Percentiles rank a stretch among this genome's conserved stretches.
phyloP scores from a whole-genome alignment of 2,113 vertebrate species.

The Plecotus auritus region DNA sequence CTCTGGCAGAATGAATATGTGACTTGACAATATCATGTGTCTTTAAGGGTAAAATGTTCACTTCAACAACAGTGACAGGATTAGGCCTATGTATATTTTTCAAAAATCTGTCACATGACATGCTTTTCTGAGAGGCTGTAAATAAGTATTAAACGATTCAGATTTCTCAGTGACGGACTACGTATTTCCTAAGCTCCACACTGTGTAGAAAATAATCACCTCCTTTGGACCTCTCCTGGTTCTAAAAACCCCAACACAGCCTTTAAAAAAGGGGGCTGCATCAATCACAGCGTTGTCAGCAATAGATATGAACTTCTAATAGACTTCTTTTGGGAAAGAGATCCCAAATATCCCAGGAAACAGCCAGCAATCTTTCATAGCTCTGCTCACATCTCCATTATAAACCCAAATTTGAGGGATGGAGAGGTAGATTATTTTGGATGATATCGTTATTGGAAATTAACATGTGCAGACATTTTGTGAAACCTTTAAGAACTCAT shows the following conservation, averaged over 20 bases:
- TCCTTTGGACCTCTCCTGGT: background rate
- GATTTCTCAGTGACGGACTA: constrained; percentile 49
- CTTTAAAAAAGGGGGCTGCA: background rate
- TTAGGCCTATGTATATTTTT: constrained; percentile 56
- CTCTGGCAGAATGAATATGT: background rate
- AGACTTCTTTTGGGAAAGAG: background rate
- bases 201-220: constrained; percentile 14
- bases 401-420: background rate
- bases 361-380: background rate
- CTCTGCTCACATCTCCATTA: background rate
- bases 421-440: background rate
- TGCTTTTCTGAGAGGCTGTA: constrained; percentile 53
- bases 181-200: constrained; percentile 3
- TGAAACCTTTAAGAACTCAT: constrained; percentile 52
- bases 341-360: background rate
- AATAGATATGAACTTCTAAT: constrained; percentile 12
- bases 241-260: background rate
- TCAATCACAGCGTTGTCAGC: background rate
- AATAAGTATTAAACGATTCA: constrained; percentile 63
- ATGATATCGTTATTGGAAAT: constrained; percentile 53
- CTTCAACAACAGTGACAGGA: constrained; percentile 50
- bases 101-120: constrained; percentile 56
- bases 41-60: constrained; percentile 52
- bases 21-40: constrained; percentile 1
- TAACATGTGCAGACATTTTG: constrained; percentile 51